Base-by-base conservation (phyloP, 2,113 vertebrate species). In the Chitala chitala region DNA sequence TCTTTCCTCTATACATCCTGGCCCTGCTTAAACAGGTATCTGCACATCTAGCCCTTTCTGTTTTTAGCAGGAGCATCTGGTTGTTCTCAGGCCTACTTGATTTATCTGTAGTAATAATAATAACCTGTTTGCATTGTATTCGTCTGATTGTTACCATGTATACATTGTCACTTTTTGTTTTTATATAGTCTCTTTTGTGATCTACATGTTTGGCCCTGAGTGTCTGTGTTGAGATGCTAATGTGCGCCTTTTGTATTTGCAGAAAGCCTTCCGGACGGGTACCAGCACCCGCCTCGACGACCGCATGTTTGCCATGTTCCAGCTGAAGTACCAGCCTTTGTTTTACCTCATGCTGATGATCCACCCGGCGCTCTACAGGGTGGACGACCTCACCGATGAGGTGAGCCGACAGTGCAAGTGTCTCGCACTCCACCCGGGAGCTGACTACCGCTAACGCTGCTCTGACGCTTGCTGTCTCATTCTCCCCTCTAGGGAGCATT, bases 281-380 rank as follows among this genome's bases (percentile, higher is more conserved):
- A 95, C 93, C 48, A 94, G 85, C 53, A 87, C 91, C 44, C 88
- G 93, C 48, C 84, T 98, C 77, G 96, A 98, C 78, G 96, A 98
- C 53, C 92, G 96, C 5, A 88, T 94, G 76, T 96, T 93, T 75
- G 90, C 94, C 78, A 98, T 98, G 96, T 96, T 90, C 81, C 95
- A 99, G 87, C 91, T 99, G 79, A 99, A 99, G 80, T 94, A 91
- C 83, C 96, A 99, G 84, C 96, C 96, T 0, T 87, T 99, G 77
- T 84, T 87, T 76, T 94, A 94, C 84, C 82, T 95, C 78, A 92
- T 98, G 92, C 91, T 93, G 20, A 95, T 94, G 91, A 92, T 94
- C 64, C 96, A 98, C 80, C 96, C 96, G 33, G 87, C 79, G 59
- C 87, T 99, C 76, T 99, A 99, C 80, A 92, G 94, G 75, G 74